These are phyloP conservation scores for Brienomyrus brachyistius DNA, from an alignment of 2,113 vertebrate species.

Conservation along the genomic window DNA sequence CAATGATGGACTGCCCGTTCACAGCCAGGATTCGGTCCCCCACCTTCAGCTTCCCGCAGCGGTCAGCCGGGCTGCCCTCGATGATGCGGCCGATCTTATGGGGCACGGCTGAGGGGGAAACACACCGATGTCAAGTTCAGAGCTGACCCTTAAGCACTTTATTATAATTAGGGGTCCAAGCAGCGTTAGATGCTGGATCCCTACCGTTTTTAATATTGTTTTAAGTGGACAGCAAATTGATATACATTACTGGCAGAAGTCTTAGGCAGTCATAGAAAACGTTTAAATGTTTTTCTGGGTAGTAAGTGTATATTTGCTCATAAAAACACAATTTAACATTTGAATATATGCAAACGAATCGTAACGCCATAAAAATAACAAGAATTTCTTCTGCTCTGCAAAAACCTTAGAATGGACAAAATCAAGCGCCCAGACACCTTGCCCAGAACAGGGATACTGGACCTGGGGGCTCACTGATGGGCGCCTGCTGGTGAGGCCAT, in stretches of 20 bases:
- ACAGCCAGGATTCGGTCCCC: constrained; percentile 98
- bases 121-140: background rate
- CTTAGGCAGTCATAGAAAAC: background rate
- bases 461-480: background rate
- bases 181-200: background rate
- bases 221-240: background rate
- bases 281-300: background rate
- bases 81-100: constrained; percentile 99
- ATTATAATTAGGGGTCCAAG: background rate
- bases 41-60: constrained; percentile 92
- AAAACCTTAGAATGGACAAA: background rate
- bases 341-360: background rate
- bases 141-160: background rate
- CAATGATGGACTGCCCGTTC: constrained; percentile 97
- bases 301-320: background rate
- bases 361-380: background rate
- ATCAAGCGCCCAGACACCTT: background rate
- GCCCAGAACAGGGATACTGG: background rate
- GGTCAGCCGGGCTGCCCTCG: constrained; percentile 92
- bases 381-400: background rate
- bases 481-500: background rate
- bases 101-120: constrained; percentile 74
- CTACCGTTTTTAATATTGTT: background rate
- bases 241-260: background rate
- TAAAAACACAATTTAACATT: background rate